Base-by-base conservation (phyloP, 23 tunicate species). In the Trididemnum miniatum region DNA sequence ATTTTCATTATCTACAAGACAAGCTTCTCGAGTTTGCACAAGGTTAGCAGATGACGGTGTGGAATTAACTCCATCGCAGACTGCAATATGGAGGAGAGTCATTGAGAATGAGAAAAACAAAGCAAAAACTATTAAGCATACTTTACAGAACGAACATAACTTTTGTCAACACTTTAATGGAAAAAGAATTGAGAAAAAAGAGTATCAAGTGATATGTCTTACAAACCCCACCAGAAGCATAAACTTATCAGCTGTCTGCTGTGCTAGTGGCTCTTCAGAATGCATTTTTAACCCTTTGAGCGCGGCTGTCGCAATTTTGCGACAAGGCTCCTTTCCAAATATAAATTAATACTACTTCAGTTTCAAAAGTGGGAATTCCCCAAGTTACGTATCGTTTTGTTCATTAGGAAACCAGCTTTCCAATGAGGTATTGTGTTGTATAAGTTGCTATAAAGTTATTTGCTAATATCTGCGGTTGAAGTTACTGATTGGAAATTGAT, bases 211-310 rank as follows among this genome's bases (percentile, higher is more conserved):
- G n/a, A 62, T 62, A 24, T 12, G 67, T 24, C 67, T 62, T 12
- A 24, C 67, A 62, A 62, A n/a, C n/a, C 67, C 67, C 23, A 62
- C 29, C 67, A 62, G 67, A 62, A 62, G 67, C 29, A 3, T 62
- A 5, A 62, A 62, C 4, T 62, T 62, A 62, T 62, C 67, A 62
- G 67, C 67, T 62, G 67, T 62, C 67, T 62, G 67, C n/a, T 62
- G 67, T 62, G 67, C 9, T 44, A 44, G 67, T 62, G 67, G 26
- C 29, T 62, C 67, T 62, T 62, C 67, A 62, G 67, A 62, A 62
- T 3, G 29, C 29, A 62, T 24, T 62, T 62, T 62, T n/a, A n/a
- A n/a, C n/a, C n/a, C n/a, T n/a, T n/a, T n/a, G n/a, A n/a, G n/a
- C n/a, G n/a, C n/a, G n/a, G n/a, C n/a, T n/a, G n/a, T n/a, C n/a